A percentile compares a stretch with the other conserved stretches of the same genome.
phyloP scores from a whole-genome alignment of 2,113 vertebrate species.

The Pachycephala philippinensis region DNA sequence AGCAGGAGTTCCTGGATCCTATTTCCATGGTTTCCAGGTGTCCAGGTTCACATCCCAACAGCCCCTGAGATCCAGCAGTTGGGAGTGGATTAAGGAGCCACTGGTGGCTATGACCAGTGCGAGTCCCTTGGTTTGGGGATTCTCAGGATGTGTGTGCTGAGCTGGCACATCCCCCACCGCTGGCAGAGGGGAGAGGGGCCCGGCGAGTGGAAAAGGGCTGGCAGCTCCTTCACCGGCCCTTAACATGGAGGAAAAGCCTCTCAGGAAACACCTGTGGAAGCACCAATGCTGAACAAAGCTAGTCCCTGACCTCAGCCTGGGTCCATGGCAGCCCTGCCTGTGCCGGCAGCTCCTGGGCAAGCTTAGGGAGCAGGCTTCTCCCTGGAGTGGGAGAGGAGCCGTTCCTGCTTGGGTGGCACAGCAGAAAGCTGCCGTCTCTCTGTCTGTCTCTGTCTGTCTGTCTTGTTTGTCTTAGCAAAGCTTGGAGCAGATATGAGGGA shows the following conservation, averaged over 20 bases:
- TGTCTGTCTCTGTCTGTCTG: not conserved
- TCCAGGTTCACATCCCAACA: not conserved
- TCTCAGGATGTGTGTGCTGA: not conserved
- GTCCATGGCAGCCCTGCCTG: not conserved
- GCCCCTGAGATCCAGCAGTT: too few relatives aligned
- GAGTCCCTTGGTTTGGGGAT: not conserved
- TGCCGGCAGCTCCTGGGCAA: not conserved
- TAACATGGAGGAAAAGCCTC: not conserved
- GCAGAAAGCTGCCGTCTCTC: not conserved
- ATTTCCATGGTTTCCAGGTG: not conserved
- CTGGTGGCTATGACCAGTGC: not conserved
- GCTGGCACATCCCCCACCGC: not conserved
- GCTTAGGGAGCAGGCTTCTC: not conserved
- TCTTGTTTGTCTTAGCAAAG: not conserved
- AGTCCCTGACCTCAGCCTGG: not conserved
- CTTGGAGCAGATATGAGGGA: not conserved
- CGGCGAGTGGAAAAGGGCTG: not conserved
- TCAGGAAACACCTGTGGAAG: conserved; percentile 19
- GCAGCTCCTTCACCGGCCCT: not conserved
- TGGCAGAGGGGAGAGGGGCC: not conserved
- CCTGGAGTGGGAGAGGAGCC: not conserved
- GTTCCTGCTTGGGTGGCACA: not conserved
- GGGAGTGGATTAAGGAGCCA: not conserved
- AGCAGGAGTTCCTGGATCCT: not conserved
- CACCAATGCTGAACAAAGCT: not conserved